These are phyloP conservation scores for Pleuronectes platessa DNA, from an alignment of 2,113 vertebrate species.

Conservation along the genomic window DNA sequence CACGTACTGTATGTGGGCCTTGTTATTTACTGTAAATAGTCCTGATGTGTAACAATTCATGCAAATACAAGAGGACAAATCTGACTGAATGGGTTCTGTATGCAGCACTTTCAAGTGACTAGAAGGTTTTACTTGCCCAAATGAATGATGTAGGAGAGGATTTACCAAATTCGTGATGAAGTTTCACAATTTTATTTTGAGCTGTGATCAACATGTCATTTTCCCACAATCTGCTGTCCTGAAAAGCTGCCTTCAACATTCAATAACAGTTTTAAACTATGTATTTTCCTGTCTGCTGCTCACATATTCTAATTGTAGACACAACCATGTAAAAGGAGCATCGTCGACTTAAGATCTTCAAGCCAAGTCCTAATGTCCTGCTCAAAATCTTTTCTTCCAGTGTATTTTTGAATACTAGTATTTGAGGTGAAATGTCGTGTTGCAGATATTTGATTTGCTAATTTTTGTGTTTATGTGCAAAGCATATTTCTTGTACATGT, in stretches of 20 bases:
- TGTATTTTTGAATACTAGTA: slow-evolving; percentile 40
- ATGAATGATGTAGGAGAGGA: background rate
- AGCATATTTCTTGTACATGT: slow-evolving; percentile 83
- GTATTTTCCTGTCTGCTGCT: slow-evolving; percentile 15
- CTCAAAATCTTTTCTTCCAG: slow-evolving; percentile 3
- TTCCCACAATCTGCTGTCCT: slow-evolving; percentile 42
- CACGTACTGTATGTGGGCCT: slow-evolving; percentile 50
- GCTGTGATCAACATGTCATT: slow-evolving; percentile 12
- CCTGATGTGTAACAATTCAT: slow-evolving; percentile 57
- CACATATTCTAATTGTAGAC: slow-evolving; percentile 28
- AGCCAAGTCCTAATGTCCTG: slow-evolving; percentile 58
- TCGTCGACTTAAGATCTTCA: slow-evolving; percentile 27
- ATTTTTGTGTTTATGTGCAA: slow-evolving; percentile 65
- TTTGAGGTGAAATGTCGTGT: slow-evolving; percentile 29
- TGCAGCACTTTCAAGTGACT: slow-evolving; percentile 55
- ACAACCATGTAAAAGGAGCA: slow-evolving; percentile 2
- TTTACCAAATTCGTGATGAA: slow-evolving; percentile 7
- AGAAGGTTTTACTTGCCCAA: background rate
- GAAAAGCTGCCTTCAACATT: slow-evolving; percentile 21
- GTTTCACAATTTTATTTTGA: slow-evolving; percentile 39
- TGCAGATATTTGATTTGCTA: slow-evolving; percentile 42
- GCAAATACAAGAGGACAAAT: slow-evolving; percentile 46
- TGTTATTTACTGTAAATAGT: slow-evolving; percentile 71
- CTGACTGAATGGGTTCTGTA: slow-evolving; percentile 41
- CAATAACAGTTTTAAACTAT: background rate